A percentile compares a stretch with the other conserved stretches of the same genome.
Evolutionary conservation across 1,140 invertebrate species (phyloP).

Genomic region (Idris sp.): DNA sequence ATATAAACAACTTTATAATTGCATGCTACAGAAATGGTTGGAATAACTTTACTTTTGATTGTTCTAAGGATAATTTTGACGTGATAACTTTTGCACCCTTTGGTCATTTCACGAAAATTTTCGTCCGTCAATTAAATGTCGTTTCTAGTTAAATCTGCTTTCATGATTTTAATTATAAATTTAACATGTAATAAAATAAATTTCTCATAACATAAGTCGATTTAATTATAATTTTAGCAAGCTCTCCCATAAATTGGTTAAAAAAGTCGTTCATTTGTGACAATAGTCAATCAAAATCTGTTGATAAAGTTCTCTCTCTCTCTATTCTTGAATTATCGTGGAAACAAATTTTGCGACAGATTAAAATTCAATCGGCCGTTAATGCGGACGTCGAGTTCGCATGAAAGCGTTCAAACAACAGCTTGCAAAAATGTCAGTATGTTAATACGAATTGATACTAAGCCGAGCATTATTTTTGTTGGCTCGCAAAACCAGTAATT

Average conservation of each 20-base stretch:
- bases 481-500: slow-evolving; percentile 2
- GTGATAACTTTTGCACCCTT: slow-evolving; percentile 28
- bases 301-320: too few species aligned
- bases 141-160: slow-evolving; percentile 5
- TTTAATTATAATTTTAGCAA: too few species aligned
- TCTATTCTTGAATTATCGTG: slow-evolving; percentile 5
- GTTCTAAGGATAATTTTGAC: slow-evolving; percentile 19
- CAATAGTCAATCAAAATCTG: too few species aligned
- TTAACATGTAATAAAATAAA: slow-evolving; percentile 9
- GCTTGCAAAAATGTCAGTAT: too few species aligned
- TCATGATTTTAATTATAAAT: slow-evolving; percentile 14
- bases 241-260: too few species aligned
- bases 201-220: too few species aligned
- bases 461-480: not conserved
- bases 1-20: slow-evolving; percentile 35
- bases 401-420: too few species aligned
- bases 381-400: not conserved
- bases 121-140: slow-evolving; percentile 2
- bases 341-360: slow-evolving; percentile 13
- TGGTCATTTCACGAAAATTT: slow-evolving; percentile 26
- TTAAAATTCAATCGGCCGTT: slow-evolving; percentile 38
- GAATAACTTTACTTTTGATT: slow-evolving; percentile 22
- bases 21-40: slow-evolving; percentile 14
- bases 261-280: slow-evolving; percentile 13
- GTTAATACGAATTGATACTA: slow-evolving; percentile 10